Percentiles rank a stretch among this genome's conserved stretches.
phyloP scores from a whole-genome alignment of 2,888 invertebrate genomes.

The Vanessa cardui region DNA sequence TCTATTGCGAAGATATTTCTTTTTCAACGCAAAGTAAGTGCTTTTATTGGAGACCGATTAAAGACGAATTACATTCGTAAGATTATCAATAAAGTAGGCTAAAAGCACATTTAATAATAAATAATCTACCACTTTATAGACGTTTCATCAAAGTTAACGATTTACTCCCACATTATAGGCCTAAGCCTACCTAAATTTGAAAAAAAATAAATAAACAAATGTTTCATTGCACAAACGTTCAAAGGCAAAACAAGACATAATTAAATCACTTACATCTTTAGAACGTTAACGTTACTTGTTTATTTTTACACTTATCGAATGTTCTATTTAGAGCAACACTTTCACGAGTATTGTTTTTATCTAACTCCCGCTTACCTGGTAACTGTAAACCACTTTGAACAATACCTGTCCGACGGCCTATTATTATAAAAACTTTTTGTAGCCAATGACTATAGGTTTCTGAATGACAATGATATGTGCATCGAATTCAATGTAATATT shows the following conservation, averaged over 20 bases:
- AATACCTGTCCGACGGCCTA: conserved; percentile 11
- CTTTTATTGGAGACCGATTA: too few species aligned
- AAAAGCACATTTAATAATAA: too few species aligned
- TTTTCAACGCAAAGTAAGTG: too few species aligned
- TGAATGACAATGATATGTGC: not conserved
- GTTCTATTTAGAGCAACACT: conserved; percentile 29
- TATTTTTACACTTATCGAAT: conserved; percentile 8
- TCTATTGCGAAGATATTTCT: not conserved
- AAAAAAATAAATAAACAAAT: not conserved
- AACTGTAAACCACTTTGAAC: conserved; percentile 29
- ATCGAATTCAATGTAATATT: not conserved
- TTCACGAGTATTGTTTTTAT: conserved; percentile 34
- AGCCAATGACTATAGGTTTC: not conserved
- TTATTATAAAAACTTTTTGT: conserved; percentile 11
- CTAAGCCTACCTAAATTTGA: too few species aligned
- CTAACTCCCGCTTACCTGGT: conserved; percentile 22
- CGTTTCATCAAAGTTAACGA: too few species aligned
- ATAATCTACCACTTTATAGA: too few species aligned
- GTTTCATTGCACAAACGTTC: not conserved
- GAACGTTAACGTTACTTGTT: conserved; percentile 8
- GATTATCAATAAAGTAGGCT: too few species aligned
- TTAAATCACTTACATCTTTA: conserved; percentile 8
- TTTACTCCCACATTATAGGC: too few species aligned
- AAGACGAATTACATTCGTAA: too few species aligned
- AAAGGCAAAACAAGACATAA: conserved; percentile 7